phyloP scores from a whole-genome alignment of 2,797 vertebrate genomes.

The Scolopax rusticola region DNA sequence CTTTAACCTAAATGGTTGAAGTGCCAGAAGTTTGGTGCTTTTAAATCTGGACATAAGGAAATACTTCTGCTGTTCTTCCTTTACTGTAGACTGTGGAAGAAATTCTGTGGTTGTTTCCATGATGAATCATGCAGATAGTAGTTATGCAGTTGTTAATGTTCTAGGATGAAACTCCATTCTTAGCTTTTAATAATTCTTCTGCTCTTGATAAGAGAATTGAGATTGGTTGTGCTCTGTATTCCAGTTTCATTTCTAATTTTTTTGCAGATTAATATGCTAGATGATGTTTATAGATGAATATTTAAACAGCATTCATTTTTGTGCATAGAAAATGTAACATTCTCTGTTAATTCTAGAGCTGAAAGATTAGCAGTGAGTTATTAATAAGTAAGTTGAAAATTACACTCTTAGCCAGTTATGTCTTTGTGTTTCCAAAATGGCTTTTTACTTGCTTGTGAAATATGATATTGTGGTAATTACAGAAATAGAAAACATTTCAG shows the following conservation, averaged over 20 bases:
- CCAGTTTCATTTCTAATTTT: background rate
- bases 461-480: slow-evolving; percentile 31
- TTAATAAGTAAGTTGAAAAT: background rate
- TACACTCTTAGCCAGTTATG: background rate
- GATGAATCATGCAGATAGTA: background rate
- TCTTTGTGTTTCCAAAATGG: background rate
- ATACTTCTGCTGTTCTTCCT: background rate
- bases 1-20: background rate
- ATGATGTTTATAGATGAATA: background rate
- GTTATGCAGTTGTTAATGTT: background rate
- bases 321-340: background rate
- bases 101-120: background rate
- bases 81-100: background rate
- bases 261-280: background rate
- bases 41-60: background rate
- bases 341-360: background rate
- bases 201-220: background rate
- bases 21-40: background rate
- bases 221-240: background rate
- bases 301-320: background rate
- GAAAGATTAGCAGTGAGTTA: background rate
- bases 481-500: slow-evolving; percentile 38
- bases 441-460: slow-evolving; percentile 26
- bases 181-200: background rate
- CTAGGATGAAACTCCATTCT: background rate